Percentiles rank a stretch among this genome's conserved stretches.
Conservation (phyloP, 2,888 invertebrate genomes). For the Aspidiotus destructor region DNA sequence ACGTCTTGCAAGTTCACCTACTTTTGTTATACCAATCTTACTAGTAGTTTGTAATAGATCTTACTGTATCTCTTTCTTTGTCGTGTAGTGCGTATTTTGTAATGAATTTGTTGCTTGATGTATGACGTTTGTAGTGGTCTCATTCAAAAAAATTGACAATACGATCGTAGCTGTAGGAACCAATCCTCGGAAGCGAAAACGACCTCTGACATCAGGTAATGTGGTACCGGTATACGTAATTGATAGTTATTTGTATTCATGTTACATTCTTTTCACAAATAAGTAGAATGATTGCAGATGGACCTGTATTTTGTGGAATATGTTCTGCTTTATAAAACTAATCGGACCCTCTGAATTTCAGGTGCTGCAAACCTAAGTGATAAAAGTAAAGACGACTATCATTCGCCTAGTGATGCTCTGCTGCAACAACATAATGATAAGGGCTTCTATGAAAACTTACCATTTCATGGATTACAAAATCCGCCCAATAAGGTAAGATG, state of each 20-base stretch:
- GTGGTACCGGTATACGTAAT: not conserved
- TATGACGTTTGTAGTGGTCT: slow-evolving; percentile 56
- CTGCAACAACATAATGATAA: slow-evolving; percentile 59
- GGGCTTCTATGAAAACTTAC: slow-evolving; percentile 82
- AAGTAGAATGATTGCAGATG: no score
- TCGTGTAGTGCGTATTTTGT: slow-evolving; percentile 36
- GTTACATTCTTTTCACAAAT: no score
- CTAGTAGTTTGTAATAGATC: not conserved
- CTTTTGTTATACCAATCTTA: not conserved
- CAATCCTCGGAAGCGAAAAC: slow-evolving; percentile 60
- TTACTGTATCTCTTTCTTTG: not conserved
- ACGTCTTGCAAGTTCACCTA: not conserved
- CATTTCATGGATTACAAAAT: slow-evolving; percentile 88
- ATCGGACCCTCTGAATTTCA: slow-evolving; percentile 38
- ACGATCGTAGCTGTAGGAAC: slow-evolving; percentile 38
- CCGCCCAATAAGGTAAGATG: slow-evolving; percentile 79
- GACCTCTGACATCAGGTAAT: slow-evolving; percentile 44
- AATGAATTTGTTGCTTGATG: slow-evolving; percentile 38
- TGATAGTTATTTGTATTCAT: no score
- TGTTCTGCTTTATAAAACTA: no score
- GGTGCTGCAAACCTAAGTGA: slow-evolving; percentile 47
- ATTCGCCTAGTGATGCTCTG: slow-evolving; percentile 25
- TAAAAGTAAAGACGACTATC: slow-evolving; percentile 46
- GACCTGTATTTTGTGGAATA: no score
- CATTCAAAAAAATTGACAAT: slow-evolving; percentile 61